These are phyloP conservation scores for Conomelus anceps DNA, from an alignment of 2,888 invertebrate genomes.

Conservation along the genomic window DNA sequence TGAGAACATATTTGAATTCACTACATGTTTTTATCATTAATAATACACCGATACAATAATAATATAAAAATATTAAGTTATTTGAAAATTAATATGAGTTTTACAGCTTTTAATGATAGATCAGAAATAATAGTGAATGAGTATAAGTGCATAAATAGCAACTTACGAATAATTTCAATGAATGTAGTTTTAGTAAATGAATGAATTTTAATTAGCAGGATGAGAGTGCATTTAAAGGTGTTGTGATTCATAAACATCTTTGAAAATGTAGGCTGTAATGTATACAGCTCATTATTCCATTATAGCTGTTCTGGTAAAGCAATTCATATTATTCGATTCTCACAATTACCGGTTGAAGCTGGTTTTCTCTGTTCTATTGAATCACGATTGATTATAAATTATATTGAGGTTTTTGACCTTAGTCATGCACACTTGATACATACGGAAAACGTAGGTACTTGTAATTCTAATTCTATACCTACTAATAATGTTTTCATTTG, in stretches of 20 bases:
- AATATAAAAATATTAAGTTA: background rate
- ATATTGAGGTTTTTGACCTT: background rate
- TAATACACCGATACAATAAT: too few species aligned
- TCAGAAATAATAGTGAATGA: background rate
- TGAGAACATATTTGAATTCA: background rate
- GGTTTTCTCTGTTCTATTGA: background rate
- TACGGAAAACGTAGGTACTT: background rate
- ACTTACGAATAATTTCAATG: background rate
- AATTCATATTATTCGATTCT: background rate
- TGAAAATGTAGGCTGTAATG: background rate
- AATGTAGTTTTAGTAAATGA: background rate
- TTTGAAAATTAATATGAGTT: background rate
- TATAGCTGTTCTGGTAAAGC: background rate
- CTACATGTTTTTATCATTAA: background rate
- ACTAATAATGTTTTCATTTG: too few species aligned
- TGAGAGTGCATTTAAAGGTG: background rate
- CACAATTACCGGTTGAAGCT: background rate
- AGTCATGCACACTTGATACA: background rate
- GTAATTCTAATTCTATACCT: background rate
- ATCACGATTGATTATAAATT: background rate
- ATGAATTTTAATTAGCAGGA: background rate
- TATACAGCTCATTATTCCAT: background rate
- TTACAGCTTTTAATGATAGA: too few species aligned
- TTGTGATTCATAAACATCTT: background rate
- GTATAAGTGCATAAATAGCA: background rate